These are phyloP conservation scores for Liasis olivaceus DNA, from an alignment of 2,797 vertebrate species.

Conservation along the genomic window DNA sequence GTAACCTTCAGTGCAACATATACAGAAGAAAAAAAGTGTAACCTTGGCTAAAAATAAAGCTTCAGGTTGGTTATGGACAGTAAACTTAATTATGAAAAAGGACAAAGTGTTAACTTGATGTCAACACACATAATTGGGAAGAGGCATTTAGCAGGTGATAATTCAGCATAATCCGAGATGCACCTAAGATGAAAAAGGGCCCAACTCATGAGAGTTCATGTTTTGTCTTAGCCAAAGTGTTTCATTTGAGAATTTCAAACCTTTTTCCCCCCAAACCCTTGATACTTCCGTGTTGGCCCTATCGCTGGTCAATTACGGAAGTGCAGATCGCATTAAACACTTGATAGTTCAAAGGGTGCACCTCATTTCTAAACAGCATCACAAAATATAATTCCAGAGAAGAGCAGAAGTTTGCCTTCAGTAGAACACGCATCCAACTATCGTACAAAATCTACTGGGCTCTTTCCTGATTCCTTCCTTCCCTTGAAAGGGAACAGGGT, in stretches of 20 bases:
- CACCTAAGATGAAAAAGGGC: not conserved
- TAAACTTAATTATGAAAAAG: conserved; percentile 41
- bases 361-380: not conserved
- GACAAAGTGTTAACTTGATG: conserved; percentile 13
- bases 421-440: not conserved
- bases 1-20: conserved; percentile 84
- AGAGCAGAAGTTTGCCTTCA: not conserved
- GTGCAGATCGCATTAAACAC: no score
- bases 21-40: conserved; percentile 74
- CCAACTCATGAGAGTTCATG: fast-evolving
- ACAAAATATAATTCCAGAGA: no score
- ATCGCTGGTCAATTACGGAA: not conserved
- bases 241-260: not conserved
- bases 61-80: conserved; percentile 61
- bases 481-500: not conserved
- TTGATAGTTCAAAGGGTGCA: not conserved
- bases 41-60: conserved; percentile 64
- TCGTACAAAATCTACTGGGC: not conserved
- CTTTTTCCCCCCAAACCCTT: not conserved
- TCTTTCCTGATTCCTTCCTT: not conserved
- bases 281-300: not conserved
- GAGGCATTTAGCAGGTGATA: conserved; percentile 40
- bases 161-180: conserved; percentile 26
- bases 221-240: not conserved
- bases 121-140: conserved; percentile 30